These are phyloP conservation scores for Drosophila lacteicornis DNA, from an alignment of 1,140 invertebrate genomes.

Conservation along the genomic window DNA sequence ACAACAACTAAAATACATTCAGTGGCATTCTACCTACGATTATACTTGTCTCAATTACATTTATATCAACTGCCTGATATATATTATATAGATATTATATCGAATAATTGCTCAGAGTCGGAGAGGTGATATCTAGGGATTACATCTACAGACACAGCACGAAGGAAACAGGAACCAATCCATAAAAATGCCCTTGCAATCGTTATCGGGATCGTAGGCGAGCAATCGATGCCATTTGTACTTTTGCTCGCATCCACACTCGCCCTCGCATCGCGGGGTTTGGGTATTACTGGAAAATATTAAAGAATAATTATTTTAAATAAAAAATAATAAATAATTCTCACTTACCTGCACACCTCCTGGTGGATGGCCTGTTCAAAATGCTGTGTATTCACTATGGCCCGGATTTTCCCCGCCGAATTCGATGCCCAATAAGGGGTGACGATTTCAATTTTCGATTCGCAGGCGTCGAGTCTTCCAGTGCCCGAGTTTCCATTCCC, in stretches of 20 bases:
- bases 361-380: constrained; percentile 98
- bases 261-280: constrained; percentile 91
- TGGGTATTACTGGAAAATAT: constrained; percentile 88
- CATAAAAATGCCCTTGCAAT: constrained; percentile 97
- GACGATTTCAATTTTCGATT: constrained; percentile 96
- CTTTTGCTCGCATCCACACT: constrained; percentile 96
- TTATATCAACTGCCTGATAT: constrained; percentile 35
- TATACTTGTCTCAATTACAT: constrained; percentile 42
- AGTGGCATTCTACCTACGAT: constrained; percentile 71
- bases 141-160: constrained; percentile 95
- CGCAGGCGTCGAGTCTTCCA: constrained; percentile 93
- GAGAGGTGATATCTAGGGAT: constrained; percentile 83
- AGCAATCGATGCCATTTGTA: constrained; percentile 96
- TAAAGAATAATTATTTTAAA: background rate
- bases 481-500: constrained; percentile 85
- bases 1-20: constrained; percentile 82
- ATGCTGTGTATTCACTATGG: constrained; percentile 97
- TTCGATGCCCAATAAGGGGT: constrained; percentile 97
- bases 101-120: constrained; percentile 36
- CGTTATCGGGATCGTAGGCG: constrained; percentile 96
- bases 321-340: background rate
- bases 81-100: constrained; percentile 5
- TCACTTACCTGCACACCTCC: constrained; percentile 94
- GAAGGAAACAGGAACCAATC: constrained; percentile 98
- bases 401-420: constrained; percentile 94